Evolutionary conservation across 2,888 invertebrate species (phyloP).

Genomic region (Clusia tigrina): DNA sequence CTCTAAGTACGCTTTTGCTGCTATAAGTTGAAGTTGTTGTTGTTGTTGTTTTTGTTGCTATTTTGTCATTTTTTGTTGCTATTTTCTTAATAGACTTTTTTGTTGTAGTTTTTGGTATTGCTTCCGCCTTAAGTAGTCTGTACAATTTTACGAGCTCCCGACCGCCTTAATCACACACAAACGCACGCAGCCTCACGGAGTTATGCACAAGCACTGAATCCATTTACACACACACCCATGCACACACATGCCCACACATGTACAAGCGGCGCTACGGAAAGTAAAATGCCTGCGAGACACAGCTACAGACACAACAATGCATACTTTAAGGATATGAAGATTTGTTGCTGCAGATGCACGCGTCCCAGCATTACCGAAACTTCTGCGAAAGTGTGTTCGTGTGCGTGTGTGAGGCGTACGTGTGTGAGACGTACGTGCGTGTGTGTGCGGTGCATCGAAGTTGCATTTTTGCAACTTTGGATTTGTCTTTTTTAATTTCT

Average conservation of each 20-base stretch:
- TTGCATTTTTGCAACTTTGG: slow-evolving; percentile 7
- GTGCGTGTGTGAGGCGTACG: slow-evolving; percentile 11
- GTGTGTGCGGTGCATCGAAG: slow-evolving; percentile 8
- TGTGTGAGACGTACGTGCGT: slow-evolving; percentile 8
- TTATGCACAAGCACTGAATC: background rate
- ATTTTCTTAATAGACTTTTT: slow-evolving; percentile 15
- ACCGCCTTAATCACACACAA: slow-evolving; percentile 17
- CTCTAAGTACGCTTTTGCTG: slow-evolving; percentile 44
- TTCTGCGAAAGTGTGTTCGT: background rate
- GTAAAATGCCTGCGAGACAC: background rate
- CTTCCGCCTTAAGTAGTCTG: slow-evolving; percentile 26
- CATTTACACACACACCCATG: slow-evolving; percentile 17
- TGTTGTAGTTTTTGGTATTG: slow-evolving; percentile 31
- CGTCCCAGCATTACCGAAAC: background rate
- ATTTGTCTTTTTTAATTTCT: background rate
- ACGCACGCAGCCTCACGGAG: background rate
- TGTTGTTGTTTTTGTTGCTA: slow-evolving; percentile 20
- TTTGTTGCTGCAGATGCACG: background rate
- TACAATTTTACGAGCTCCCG: slow-evolving; percentile 27
- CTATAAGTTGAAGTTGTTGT: slow-evolving; percentile 24
- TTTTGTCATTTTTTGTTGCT: slow-evolving; percentile 16
- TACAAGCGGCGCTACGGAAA: background rate
- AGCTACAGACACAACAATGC: slow-evolving; percentile 15
- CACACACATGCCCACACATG: background rate
- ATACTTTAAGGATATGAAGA: background rate